These are phyloP conservation scores for Taxidea taxus DNA, from an alignment of 2,113 vertebrate genomes.

Conservation along the genomic window DNA sequence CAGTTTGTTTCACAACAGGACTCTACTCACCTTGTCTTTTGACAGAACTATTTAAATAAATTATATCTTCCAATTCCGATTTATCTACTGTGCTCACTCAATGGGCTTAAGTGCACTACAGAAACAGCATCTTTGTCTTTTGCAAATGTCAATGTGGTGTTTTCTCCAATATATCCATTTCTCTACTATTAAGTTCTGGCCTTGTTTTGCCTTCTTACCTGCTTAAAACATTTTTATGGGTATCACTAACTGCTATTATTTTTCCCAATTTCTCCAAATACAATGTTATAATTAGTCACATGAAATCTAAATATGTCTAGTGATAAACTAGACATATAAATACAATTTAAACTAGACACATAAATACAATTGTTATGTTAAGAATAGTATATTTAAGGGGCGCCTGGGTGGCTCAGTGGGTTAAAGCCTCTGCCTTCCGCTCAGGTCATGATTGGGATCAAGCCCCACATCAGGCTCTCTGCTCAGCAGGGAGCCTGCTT, in stretches of 20 bases:
- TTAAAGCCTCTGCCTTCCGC: no score
- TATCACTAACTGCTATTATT: background rate
- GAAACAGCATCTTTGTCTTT: slow-evolving; percentile 49
- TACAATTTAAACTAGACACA: no score
- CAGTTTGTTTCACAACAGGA: background rate
- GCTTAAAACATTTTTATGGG: background rate
- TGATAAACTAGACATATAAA: no score
- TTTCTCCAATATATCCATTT: background rate
- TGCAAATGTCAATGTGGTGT: slow-evolving; percentile 33
- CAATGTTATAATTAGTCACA: background rate
- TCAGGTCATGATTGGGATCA: no score
- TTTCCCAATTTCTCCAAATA: slow-evolving; percentile 1
- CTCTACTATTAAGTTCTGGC: background rate
- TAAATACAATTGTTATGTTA: background rate
- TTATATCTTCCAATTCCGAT: background rate
- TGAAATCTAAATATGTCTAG: background rate
- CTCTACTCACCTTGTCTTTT: background rate
- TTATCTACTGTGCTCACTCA: background rate
- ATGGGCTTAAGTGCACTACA: background rate
- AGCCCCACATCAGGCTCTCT: no score
- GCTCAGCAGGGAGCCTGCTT: no score
- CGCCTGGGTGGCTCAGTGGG: no score
- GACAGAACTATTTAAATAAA: background rate
- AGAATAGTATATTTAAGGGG: background rate
- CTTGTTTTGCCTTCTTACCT: background rate